Conservation (phyloP, 2,113 vertebrate species). For the Eurypyga helias region DNA sequence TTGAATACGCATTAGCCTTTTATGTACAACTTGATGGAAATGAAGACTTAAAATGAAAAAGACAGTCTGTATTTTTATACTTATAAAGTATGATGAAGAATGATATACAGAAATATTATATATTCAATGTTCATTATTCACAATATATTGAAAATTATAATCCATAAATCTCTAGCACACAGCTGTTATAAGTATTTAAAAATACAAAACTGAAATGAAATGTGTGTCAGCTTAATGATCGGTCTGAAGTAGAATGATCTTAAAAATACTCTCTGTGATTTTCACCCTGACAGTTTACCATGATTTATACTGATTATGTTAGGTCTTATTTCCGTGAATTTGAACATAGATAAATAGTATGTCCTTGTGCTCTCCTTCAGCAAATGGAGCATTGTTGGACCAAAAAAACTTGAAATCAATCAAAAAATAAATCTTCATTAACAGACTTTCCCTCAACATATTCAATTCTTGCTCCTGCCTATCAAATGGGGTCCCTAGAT, state of each 20-base stretch:
- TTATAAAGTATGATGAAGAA: not conserved
- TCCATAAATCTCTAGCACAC: conserved; percentile 33
- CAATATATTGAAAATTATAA: conserved; percentile 34
- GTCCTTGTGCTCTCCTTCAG: conserved; percentile 65
- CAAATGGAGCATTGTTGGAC: not conserved
- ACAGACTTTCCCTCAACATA: not conserved
- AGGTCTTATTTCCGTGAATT: conserved; percentile 44
- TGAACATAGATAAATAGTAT: conserved; percentile 37
- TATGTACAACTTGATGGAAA: not conserved
- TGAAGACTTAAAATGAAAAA: conserved; percentile 10
- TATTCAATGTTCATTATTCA: conserved; percentile 39
- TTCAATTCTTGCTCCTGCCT: not conserved
- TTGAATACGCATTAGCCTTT: not conserved
- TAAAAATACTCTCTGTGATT: conserved; percentile 43
- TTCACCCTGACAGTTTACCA: conserved; percentile 39
- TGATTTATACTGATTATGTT: conserved; percentile 54
- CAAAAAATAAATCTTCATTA: not conserved
- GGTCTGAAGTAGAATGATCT: not conserved
- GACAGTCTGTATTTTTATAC: not conserved
- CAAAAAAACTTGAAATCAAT: conserved; percentile 14
- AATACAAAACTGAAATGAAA: conserved; percentile 56
- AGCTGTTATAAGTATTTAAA: conserved; percentile 58
- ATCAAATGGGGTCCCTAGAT: not conserved
- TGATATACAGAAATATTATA: conserved; percentile 36
- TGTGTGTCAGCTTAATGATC: conserved; percentile 51